These are phyloP conservation scores for Drosophila eugracilis DNA, from an alignment of 1,140 invertebrate genomes.

Conservation along the genomic window DNA sequence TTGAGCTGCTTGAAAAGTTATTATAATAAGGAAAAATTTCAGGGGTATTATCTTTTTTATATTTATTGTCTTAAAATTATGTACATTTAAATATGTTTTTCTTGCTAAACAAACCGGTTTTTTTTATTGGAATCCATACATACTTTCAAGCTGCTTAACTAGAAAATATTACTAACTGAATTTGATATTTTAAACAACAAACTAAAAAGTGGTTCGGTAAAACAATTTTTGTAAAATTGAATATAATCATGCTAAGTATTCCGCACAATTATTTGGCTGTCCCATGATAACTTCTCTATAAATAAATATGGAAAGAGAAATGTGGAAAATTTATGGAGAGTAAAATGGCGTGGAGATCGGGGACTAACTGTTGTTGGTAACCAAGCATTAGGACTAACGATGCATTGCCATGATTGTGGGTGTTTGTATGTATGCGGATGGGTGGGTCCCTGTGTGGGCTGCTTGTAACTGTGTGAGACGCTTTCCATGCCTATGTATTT, in stretches of 20 bases:
- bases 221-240: neutral
- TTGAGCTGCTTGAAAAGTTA: no score
- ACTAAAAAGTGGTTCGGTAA: no score
- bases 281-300: neutral
- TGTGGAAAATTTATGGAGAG: constrained; percentile 7
- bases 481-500: constrained; percentile 17
- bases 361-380: constrained; percentile 18
- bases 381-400: constrained; percentile 49
- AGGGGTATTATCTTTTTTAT: no score
- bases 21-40: neutral
- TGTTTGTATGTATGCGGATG: neutral
- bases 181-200: no score
- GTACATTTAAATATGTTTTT: no score
- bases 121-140: no score
- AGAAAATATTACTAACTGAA: no score
- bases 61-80: no score
- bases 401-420: constrained; percentile 26
- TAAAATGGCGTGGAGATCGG: constrained; percentile 9
- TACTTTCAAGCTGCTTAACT: no score
- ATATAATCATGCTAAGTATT: neutral
- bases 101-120: no score
- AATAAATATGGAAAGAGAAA: constrained; percentile 17
- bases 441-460: constrained; percentile 5
- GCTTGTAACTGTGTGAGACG: constrained; percentile 18
- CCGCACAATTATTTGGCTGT: constrained; percentile 15